These are phyloP conservation scores for Cheilosia variabilis DNA, from an alignment of 2,888 invertebrate genomes.

Conservation along the genomic window DNA sequence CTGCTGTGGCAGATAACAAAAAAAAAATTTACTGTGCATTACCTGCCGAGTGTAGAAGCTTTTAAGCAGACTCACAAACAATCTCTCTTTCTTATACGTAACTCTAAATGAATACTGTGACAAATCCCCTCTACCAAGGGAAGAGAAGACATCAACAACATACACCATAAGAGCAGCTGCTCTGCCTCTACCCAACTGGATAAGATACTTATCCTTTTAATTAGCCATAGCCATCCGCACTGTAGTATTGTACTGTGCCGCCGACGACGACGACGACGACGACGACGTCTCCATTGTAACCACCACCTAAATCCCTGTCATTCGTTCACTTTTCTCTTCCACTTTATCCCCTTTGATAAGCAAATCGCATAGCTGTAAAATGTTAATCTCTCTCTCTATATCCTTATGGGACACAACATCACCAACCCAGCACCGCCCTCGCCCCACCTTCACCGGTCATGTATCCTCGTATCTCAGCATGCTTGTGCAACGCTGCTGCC, in stretches of 20 bases:
- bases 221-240: slow-evolving; percentile 55
- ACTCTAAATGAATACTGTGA: slow-evolving; percentile 3
- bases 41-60: background rate
- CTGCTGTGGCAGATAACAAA: too few relatives aligned
- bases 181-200: slow-evolving; percentile 46
- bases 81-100: slow-evolving; percentile 1
- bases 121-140: slow-evolving; percentile 28
- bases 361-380: slow-evolving; percentile 62
- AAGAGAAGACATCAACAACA: slow-evolving; percentile 16
- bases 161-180: slow-evolving; percentile 35
- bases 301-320: slow-evolving; percentile 57
- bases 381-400: slow-evolving; percentile 50
- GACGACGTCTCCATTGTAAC: slow-evolving; percentile 44
- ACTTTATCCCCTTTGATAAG: slow-evolving; percentile 55
- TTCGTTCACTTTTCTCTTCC: slow-evolving; percentile 49
- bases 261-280: slow-evolving; percentile 5
- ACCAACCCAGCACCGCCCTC: background rate
- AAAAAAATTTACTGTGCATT: too few relatives aligned
- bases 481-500: slow-evolving; percentile 38
- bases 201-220: slow-evolving; percentile 69
- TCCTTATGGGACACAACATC: slow-evolving; percentile 38
- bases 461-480: background rate
- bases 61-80: slow-evolving; percentile 6
- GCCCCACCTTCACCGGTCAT: background rate
- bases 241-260: slow-evolving; percentile 28